A percentile compares a stretch with the other conserved stretches of the same genome.
Evolutionary conservation across 1,140 invertebrate genomes (phyloP).

Genomic region (Danaus melanippus): DNA sequence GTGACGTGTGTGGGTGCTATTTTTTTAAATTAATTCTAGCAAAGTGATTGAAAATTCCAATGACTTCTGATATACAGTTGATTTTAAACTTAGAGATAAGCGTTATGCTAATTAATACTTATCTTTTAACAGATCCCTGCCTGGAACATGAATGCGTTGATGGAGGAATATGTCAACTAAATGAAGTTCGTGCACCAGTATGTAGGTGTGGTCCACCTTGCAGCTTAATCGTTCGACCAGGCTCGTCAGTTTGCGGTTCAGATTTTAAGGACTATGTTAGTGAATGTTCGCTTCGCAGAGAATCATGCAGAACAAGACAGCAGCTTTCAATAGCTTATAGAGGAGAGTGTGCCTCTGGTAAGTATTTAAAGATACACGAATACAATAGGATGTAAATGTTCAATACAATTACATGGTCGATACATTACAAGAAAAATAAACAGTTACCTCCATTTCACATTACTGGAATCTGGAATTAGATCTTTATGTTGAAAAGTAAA

Average conservation of each 20-base stretch:
- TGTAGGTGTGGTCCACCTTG: conserved; percentile 87
- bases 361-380: conserved; percentile 18
- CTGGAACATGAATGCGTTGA: conserved; percentile 80
- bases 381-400: neutral
- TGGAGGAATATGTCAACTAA: conserved; percentile 86
- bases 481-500: conserved; percentile 42
- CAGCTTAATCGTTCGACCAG: conserved; percentile 78
- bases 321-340: conserved; percentile 83
- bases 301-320: conserved; percentile 80
- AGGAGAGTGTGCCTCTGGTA: conserved; percentile 86
- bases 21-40: too few species aligned
- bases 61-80: too few species aligned
- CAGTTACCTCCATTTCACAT: conserved; percentile 24
- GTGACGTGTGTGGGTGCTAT: too few species aligned
- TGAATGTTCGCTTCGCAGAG: conserved; percentile 83
- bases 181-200: conserved; percentile 80
- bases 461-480: conserved; percentile 21
- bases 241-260: conserved; percentile 82
- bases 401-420: neutral
- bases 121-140: conserved; percentile 83
- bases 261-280: conserved; percentile 89
- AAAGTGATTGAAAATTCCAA: too few species aligned
- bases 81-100: neutral
- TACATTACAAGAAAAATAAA: conserved; percentile 17
- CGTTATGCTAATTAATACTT: neutral